Evolutionary conservation across 2,888 invertebrate genomes (phyloP), one percentile per base, ranked within the genome.

Genomic region (Pandemis corylana): DNA sequence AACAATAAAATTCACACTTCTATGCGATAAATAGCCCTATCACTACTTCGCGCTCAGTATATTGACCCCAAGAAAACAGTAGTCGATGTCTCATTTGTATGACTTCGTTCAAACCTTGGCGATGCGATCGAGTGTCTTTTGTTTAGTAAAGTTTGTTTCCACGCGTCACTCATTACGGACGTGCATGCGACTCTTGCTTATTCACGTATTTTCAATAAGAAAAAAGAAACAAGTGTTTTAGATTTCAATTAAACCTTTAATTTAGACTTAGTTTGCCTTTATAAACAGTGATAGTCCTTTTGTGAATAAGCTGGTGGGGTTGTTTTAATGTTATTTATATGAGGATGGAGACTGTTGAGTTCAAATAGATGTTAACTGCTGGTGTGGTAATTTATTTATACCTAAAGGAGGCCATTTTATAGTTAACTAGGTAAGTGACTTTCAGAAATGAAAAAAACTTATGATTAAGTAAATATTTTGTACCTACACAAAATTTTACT

Each of bases 61-160:
- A n/a, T 51, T 51, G 51, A 51, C n/a, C n/a, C 13, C n/a, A 51
- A n/a, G n/a, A 56, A 2, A 56, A 7, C 56, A 15, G 20, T n/a
- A 56, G 28, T 59, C 28, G 12, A 59, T 59, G 59, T 59, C 28
- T 36, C 53, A 59, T 44, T 65, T 64, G 28, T 64, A 71, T 56
- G 65, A 41, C 71, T 66, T 66, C 61, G 2, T 12, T 20, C 28
- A 2, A 59, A 28, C 28, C 28, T 59, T 59, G 59, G 28, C 28
- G 12, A 51, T n/a, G 51, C 6, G n/a, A 51, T 51, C n/a, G n/a
- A 28, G 59, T 4, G 59, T 4, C 59, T 12, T 59, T 59, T 59
- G 59, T 59, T 28, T 56, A n/a, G n/a, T 20, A 20, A 20, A 56
- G 15, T 56, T 20, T 15, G 9, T 20, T 20, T 56, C 20, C 56